phyloP scores from a whole-genome alignment of 2,113 vertebrate genomes.

The Coptodon bakossiorum region DNA sequence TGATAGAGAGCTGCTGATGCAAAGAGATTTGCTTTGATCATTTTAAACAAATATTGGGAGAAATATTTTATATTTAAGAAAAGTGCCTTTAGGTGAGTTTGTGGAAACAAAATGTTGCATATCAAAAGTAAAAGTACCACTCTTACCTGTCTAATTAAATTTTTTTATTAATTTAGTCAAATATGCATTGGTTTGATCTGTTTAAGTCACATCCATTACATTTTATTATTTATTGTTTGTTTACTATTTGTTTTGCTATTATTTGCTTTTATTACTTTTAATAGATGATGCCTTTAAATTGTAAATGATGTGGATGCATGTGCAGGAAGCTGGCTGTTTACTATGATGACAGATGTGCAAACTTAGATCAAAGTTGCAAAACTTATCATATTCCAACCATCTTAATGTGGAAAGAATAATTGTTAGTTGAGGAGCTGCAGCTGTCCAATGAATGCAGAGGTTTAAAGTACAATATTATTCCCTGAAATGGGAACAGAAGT shows the following conservation, averaged over 20 bases:
- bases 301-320: background rate
- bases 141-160: background rate
- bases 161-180: background rate
- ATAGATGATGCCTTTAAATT: background rate
- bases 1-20: background rate
- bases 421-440: background rate
- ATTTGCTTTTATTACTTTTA: background rate
- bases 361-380: background rate
- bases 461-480: background rate
- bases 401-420: background rate
- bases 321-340: background rate
- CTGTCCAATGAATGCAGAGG: background rate
- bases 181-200: background rate
- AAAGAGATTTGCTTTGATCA: background rate
- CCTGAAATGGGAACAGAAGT: background rate
- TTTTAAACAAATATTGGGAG: background rate
- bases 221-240: background rate
- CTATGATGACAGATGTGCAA: background rate
- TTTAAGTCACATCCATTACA: background rate
- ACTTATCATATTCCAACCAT: background rate
- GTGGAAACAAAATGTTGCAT: background rate
- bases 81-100: fast-evolving
- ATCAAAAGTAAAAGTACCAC: background rate
- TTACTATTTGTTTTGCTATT: background rate
- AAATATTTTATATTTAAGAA: background rate